Conservation (phyloP, 1,140 invertebrate species). For the Alviniconcha marisindica region DNA sequence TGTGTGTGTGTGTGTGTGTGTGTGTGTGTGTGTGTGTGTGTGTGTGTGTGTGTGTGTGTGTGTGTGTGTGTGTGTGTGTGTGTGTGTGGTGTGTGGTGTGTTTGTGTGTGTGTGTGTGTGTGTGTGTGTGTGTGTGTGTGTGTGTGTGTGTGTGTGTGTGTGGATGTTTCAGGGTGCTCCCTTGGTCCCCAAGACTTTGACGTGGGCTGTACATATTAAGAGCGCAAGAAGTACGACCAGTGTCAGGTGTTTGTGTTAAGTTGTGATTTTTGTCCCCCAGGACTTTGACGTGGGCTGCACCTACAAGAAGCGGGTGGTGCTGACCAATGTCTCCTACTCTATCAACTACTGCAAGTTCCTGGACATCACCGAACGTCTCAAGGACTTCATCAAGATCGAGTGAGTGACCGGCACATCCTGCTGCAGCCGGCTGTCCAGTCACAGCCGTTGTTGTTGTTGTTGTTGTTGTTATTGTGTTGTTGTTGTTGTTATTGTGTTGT, state of each 20-base stretch:
- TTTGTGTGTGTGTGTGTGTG: conserved; percentile 6
- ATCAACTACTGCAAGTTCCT: conserved; percentile 74
- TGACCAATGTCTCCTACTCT: conserved; percentile 76
- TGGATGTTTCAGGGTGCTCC: no score
- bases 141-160: conserved; percentile 12
- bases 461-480: no score
- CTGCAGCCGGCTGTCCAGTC: no score
- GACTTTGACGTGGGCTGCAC: conserved; percentile 75
- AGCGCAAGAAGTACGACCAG: neutral
- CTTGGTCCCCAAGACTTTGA: neutral
- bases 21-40: no score
- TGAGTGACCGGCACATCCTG: neutral
- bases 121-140: conserved; percentile 22
- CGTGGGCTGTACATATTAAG: neutral
- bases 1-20: no score
- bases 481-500: no score
- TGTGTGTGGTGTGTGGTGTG: no score
- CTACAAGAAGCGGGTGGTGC: conserved; percentile 74
- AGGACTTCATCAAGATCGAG: conserved; percentile 73
- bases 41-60: no score
- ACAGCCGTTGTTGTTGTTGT: no score
- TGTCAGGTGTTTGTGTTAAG: neutral
- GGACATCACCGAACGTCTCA: conserved; percentile 73
- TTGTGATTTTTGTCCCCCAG: conserved; percentile 52
- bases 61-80: no score